Base-by-base conservation (phyloP, 2,888 invertebrate genomes). In the Euzophera pinguis region DNA sequence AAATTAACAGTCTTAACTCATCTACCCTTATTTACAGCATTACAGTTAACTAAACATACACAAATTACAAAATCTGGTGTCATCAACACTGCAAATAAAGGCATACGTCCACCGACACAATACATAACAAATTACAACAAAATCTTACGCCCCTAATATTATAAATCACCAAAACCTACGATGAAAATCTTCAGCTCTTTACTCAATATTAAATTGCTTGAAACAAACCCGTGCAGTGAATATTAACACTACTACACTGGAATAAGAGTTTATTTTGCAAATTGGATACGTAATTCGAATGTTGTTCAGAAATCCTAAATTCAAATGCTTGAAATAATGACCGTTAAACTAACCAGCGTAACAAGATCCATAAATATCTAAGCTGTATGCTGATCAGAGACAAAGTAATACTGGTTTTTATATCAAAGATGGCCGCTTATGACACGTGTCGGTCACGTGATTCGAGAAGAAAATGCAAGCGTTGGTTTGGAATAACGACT, bases 251-350 rank as follows among this genome's bases (percentile, higher is more conserved):
- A 61, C 50, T 3, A 0, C 0, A 13, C 6, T 1, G 0, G 0
- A 12, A 59, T 67, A 69, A 53, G 53, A 52, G 48, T 39, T 22
- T 55, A 50, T 57, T 50, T 70, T 0, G 13, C 37, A 37, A 39
- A 51, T 50, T 9, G 1, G 0, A 38, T 53, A 48, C n/a, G n/a
- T 16, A 55, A 50, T 27, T 48, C 8, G 13, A 56, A 54, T 42
- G 12, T 59, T 60, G 56, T 57, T 55, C 64, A 65, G 64, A 55
- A 72, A 80, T 79, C 76, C 74, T 60, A 73, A 79, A 81, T 84
- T 84, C 76, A 81, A 85, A 83, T 73, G 75, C 67, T 81, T 73
- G 78, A 75, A 79, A 81, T 86, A 86, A 87, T 84, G 77, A 78
- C 70, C 65, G 68, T 62, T 75, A 72, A 73, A 62, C 55, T 52